phyloP scores from a whole-genome alignment of 1,140 invertebrate genomes.

The Drosophila triauraria region DNA sequence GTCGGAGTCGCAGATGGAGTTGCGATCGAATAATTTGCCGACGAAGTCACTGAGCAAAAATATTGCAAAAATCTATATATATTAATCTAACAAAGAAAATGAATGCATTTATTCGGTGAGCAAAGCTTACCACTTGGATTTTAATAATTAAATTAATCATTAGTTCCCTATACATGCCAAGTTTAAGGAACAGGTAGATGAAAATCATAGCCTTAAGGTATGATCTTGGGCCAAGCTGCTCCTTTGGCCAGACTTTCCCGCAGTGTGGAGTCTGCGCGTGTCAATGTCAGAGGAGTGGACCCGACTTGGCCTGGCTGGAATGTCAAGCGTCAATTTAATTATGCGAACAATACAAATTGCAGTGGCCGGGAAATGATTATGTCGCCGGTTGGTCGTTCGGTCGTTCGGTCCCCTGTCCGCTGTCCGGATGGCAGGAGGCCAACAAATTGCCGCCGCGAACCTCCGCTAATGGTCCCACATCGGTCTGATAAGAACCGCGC shows the following conservation, averaged over 20 bases:
- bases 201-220: too few species aligned
- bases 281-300: slow-evolving; percentile 67
- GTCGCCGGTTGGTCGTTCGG: slow-evolving; percentile 41
- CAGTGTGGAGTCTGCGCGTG: slow-evolving; percentile 61
- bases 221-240: background rate
- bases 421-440: slow-evolving; percentile 24
- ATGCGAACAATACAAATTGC: slow-evolving; percentile 84
- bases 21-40: slow-evolving; percentile 10
- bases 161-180: too few species aligned
- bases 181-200: too few species aligned
- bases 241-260: background rate
- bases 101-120: too few species aligned
- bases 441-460: slow-evolving; percentile 61
- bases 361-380: slow-evolving; percentile 72
- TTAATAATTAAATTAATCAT: too few species aligned
- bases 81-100: too few species aligned
- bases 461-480: slow-evolving; percentile 31
- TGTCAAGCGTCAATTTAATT: slow-evolving; percentile 83
- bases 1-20: slow-evolving; percentile 31
- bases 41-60: slow-evolving; percentile 5
- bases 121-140: too few species aligned
- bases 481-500: slow-evolving; percentile 28
- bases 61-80: background rate
- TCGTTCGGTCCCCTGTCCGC: too few species aligned
- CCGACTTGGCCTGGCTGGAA: slow-evolving; percentile 44